Percentiles rank a stretch among this genome's conserved stretches.
Conservation (phyloP, 2,113 vertebrate genomes). For the Xenopus laevis region DNA sequence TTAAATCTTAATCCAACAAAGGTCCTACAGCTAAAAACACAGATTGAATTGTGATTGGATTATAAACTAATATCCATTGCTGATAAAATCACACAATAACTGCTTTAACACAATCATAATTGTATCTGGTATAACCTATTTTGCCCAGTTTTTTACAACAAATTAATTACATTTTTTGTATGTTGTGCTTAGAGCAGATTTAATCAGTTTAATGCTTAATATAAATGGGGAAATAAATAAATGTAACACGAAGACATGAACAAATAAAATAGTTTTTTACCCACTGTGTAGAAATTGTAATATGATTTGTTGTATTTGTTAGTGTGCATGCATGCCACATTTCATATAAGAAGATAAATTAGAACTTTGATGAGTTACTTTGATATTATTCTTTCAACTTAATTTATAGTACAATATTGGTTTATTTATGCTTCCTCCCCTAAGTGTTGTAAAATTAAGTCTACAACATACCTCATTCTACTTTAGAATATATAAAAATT, state of each 20-base stretch:
- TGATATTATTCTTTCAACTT: no score
- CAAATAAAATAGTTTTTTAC: not conserved
- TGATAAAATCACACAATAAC: constrained; percentile 32
- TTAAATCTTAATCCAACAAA: constrained; percentile 28
- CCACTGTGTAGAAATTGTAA: no score
- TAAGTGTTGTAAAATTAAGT: no score
- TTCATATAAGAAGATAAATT: no score
- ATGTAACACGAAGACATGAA: constrained; percentile 2
- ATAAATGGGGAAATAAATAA: constrained; percentile 29
- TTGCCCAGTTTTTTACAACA: constrained; percentile 39
- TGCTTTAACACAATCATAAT: constrained; percentile 35
- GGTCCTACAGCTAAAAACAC: constrained; percentile 34
- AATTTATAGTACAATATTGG: no score
- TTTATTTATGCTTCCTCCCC: no score
- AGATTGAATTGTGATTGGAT: constrained; percentile 38
- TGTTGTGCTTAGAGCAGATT: constrained; percentile 28
- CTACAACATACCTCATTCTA: no score
- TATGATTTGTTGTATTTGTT: no score
- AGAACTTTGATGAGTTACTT: no score
- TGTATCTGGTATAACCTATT: constrained; percentile 34
- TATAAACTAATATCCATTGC: constrained; percentile 40
- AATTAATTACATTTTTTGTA: constrained; percentile 38
- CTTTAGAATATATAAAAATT: no score
- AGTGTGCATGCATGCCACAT: no score
- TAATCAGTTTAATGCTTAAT: constrained; percentile 33